Percentiles rank a stretch among this genome's conserved stretches.
Conservation (phyloP, 2,888 invertebrate genomes). For the Dilophus febrilis region DNA sequence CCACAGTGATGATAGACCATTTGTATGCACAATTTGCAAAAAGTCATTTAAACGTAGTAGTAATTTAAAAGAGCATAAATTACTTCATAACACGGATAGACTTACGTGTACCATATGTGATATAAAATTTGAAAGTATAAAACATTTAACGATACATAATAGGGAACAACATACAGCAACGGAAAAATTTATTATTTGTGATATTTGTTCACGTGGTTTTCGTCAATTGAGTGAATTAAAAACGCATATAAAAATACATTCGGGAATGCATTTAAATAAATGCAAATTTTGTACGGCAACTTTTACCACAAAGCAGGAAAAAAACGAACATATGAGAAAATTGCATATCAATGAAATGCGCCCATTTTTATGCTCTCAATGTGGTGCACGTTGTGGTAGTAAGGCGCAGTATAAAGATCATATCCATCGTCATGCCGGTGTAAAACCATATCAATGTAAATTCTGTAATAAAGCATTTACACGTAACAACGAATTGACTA, state of each 20-base stretch:
- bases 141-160: constrained; percentile 26
- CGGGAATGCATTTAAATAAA: constrained; percentile 23
- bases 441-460: no score
- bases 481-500: constrained; percentile 38
- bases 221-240: constrained; percentile 37
- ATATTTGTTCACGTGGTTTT: constrained; percentile 22
- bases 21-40: no score
- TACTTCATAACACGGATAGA: no score
- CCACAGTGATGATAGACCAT: no score
- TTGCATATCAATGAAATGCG: constrained; percentile 35
- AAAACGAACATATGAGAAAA: constrained; percentile 37
- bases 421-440: constrained; percentile 41
- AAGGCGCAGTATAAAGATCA: constrained; percentile 40
- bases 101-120: no score
- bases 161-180: constrained; percentile 8
- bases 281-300: constrained; percentile 28
- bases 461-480: constrained; percentile 41
- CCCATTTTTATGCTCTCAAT: constrained; percentile 39
- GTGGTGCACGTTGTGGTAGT: constrained; percentile 38
- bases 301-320: constrained; percentile 32
- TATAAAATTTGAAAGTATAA: no score
- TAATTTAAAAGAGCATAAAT: no score
- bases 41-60: no score
- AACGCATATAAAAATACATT: constrained; percentile 31
- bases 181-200: constrained; percentile 19